phyloP scores from a whole-genome alignment of 2,888 invertebrate genomes.

The Epistrophe grossulariae region DNA sequence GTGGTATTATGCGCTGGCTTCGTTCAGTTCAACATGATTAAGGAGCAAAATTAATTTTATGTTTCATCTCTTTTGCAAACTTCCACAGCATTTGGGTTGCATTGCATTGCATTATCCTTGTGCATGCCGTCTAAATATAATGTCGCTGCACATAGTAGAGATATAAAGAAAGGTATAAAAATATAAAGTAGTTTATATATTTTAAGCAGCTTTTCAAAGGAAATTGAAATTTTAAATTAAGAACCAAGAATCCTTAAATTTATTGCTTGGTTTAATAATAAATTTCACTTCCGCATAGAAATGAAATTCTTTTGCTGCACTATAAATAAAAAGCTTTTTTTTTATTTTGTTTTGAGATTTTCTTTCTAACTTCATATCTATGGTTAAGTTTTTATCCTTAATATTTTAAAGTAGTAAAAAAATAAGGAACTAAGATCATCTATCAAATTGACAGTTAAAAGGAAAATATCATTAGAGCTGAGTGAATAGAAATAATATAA shows the following conservation, averaged over 20 bases:
- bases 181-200: background rate
- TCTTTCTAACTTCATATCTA: too few species aligned
- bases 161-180: background rate
- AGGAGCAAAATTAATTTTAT: constrained; percentile 30
- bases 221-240: constrained; percentile 11
- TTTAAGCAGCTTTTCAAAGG: constrained; percentile 18
- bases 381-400: too few species aligned
- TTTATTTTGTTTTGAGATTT: too few species aligned
- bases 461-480: too few species aligned
- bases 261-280: constrained; percentile 32
- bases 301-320: background rate
- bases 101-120: background rate
- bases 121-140: background rate
- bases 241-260: constrained; percentile 1
- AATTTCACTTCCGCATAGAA: constrained; percentile 4
- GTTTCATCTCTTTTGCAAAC: constrained; percentile 12
- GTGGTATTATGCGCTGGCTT: background rate
- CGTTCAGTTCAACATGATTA: constrained; percentile 3
- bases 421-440: too few species aligned
- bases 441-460: too few species aligned
- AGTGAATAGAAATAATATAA: too few species aligned
- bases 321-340: background rate
- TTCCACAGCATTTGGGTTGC: background rate
- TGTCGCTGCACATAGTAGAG: background rate
- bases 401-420: too few species aligned